Evolutionary conservation across 1,140 invertebrate species (phyloP).

Genomic region (Lasioglossum albipes): DNA sequence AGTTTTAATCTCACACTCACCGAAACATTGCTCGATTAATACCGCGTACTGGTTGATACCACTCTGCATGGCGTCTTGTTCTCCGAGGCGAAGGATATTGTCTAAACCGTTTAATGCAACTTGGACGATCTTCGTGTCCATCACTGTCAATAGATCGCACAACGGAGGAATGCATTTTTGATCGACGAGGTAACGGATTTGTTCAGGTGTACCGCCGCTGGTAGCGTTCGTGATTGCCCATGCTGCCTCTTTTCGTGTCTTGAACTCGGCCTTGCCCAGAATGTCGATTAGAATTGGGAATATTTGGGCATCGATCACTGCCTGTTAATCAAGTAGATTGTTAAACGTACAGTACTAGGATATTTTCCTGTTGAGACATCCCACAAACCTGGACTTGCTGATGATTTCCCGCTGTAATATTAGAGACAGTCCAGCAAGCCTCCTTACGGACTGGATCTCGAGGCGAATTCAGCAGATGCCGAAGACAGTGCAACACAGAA

Average conservation of each 20-base stretch:
- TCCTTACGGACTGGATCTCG: constrained; percentile 96
- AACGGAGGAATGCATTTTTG: constrained; percentile 95
- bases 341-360: not conserved
- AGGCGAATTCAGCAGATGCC: constrained; percentile 88
- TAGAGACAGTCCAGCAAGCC: constrained; percentile 98
- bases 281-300: constrained; percentile 96
- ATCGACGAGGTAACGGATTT: constrained; percentile 88
- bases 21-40: constrained; percentile 96
- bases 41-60: constrained; percentile 95
- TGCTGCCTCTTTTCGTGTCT: constrained; percentile 97
- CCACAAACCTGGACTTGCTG: constrained; percentile 91
- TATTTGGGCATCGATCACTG: constrained; percentile 97
- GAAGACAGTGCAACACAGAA: constrained; percentile 91
- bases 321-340: constrained; percentile 81
- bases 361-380: not conserved
- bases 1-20: constrained; percentile 80
- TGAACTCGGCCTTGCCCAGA: constrained; percentile 95
- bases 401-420: constrained; percentile 97
- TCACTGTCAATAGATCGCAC: constrained; percentile 95
- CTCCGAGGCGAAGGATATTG: constrained; percentile 96
- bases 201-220: constrained; percentile 95
- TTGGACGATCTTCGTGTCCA: constrained; percentile 98
- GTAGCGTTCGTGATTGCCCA: constrained; percentile 99
- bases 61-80: constrained; percentile 86
- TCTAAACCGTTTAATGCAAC: constrained; percentile 98